Conservation (phyloP, 2,888 invertebrate genomes). For the Dryadula phaetusa region DNA sequence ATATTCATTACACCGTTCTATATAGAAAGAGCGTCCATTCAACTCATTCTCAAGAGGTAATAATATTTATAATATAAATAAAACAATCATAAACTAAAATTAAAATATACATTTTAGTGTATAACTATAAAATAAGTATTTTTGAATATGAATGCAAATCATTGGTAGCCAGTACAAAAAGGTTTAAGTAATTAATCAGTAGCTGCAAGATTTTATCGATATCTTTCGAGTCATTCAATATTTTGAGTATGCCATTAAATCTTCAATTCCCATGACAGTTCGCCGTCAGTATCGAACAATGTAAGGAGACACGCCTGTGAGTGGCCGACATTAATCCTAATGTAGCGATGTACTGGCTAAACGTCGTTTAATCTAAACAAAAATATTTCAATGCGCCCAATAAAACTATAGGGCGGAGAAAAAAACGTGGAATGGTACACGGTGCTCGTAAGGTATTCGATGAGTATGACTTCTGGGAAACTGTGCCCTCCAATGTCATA, state of each 20-base stretch:
- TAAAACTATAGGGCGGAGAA: slow-evolving; percentile 75
- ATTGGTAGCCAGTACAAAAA: slow-evolving; percentile 41
- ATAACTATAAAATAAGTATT: slow-evolving; percentile 11
- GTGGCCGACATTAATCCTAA: slow-evolving; percentile 82
- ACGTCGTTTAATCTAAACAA: slow-evolving; percentile 82
- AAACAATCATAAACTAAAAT: no score
- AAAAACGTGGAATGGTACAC: slow-evolving; percentile 69
- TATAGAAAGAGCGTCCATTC: no score
- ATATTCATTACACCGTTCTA: not conserved
- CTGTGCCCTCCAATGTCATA: slow-evolving; percentile 79
- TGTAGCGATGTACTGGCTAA: slow-evolving; percentile 76
- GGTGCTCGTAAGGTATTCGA: slow-evolving; percentile 78
- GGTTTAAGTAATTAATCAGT: slow-evolving; percentile 43
- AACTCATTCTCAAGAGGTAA: no score
- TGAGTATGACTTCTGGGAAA: slow-evolving; percentile 80
- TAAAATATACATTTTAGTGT: no score
- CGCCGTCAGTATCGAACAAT: slow-evolving; percentile 60
- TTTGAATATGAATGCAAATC: slow-evolving; percentile 34
- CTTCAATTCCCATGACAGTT: slow-evolving; percentile 58
- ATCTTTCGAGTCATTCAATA: slow-evolving; percentile 41
- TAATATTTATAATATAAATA: no score
- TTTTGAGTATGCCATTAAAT: slow-evolving; percentile 44
- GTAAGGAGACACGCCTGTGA: slow-evolving; percentile 60
- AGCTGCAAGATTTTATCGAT: slow-evolving; percentile 41
- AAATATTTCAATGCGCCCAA: slow-evolving; percentile 82